phyloP scores from a whole-genome alignment of 2,888 invertebrate genomes.

The Mesochorus sp. region DNA sequence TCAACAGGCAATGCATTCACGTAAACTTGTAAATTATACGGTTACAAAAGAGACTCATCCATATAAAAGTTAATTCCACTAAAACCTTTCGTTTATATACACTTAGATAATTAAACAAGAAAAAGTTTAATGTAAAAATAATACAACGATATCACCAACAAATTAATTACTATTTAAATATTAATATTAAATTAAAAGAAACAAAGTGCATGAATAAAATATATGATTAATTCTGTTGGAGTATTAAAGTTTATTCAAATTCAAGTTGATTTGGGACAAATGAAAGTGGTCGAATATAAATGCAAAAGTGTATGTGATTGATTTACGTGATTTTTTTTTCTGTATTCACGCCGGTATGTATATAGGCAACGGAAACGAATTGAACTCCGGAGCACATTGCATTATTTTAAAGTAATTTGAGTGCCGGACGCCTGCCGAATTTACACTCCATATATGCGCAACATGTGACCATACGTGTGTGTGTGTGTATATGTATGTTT shows the following conservation, averaged over 20 bases:
- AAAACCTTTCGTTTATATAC: too few species aligned
- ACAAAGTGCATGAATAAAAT: neutral
- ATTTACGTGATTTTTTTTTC: conserved; percentile 36
- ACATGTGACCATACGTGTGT: conserved; percentile 1
- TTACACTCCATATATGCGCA: conserved; percentile 38
- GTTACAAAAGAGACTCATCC: too few species aligned
- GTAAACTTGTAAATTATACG: too few species aligned
- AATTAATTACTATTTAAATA: neutral
- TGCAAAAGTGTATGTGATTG: conserved; percentile 25
- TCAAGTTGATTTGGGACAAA: conserved; percentile 7
- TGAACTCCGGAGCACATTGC: conserved; percentile 8
- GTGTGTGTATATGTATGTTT: neutral
- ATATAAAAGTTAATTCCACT: too few species aligned
- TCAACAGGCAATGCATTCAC: too few species aligned
- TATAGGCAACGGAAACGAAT: conserved; percentile 36
- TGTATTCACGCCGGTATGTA: conserved; percentile 12
- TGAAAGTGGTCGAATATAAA: conserved; percentile 36
- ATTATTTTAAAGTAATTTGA: conserved; percentile 51
- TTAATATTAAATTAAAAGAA: neutral
- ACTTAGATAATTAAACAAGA: neutral
- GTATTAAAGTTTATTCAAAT: neutral
- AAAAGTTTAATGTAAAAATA: neutral
- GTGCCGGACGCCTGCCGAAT: conserved; percentile 47
- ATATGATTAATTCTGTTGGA: neutral
- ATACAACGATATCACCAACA: neutral